Conservation (phyloP, 1,140 invertebrate genomes). For the Bombus breviceps region DNA sequence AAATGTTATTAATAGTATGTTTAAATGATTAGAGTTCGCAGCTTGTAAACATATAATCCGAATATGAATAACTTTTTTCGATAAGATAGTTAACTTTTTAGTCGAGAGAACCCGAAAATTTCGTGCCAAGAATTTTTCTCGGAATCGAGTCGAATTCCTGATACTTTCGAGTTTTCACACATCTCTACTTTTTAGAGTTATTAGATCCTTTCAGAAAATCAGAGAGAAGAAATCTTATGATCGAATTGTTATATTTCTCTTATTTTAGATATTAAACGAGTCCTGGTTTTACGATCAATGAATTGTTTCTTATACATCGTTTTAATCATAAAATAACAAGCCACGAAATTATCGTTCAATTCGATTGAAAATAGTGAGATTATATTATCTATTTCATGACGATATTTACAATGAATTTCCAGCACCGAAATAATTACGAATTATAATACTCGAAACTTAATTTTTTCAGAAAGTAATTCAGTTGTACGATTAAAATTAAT, state of each 20-base stretch:
- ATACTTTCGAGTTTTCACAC: too few relatives aligned
- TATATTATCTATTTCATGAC: not conserved
- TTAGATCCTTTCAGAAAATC: not conserved
- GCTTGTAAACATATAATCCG: too few relatives aligned
- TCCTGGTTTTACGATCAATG: not conserved
- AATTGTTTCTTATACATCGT: not conserved
- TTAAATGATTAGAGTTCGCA: not conserved
- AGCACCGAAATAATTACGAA: not conserved
- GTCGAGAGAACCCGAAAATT: not conserved
- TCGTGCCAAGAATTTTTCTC: too few relatives aligned
- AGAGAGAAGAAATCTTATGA: not conserved
- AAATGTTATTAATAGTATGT: not conserved
- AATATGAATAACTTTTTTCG: not conserved
- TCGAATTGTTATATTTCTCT: not conserved
- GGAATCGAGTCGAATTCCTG: too few relatives aligned
- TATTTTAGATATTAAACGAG: not conserved
- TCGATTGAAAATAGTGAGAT: not conserved
- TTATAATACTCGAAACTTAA: not conserved
- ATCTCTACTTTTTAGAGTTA: too few relatives aligned
- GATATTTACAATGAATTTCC: not conserved
- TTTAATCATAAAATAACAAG: not conserved
- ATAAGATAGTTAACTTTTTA: not conserved
- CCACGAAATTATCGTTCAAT: not conserved
- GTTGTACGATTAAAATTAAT: too few relatives aligned
- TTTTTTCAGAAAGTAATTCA: too few relatives aligned